Evolutionary conservation across 2,797 vertebrate species (phyloP).

Genomic region (Oceanodroma leucorhoa): DNA sequence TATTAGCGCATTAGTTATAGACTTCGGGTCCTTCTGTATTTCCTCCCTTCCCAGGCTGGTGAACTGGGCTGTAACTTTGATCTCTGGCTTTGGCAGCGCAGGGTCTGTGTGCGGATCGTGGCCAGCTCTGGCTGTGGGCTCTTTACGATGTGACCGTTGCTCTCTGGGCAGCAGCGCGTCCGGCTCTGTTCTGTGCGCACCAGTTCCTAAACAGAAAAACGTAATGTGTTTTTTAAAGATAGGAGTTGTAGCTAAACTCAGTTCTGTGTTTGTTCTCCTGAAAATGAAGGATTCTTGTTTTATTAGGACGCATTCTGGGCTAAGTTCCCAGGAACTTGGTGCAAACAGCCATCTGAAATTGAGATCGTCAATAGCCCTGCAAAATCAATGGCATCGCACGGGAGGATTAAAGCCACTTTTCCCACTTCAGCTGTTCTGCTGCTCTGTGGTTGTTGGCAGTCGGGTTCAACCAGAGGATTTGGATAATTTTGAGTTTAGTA

Average conservation of each 20-base stretch:
- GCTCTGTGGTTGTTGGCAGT: neutral
- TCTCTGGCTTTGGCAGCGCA: neutral
- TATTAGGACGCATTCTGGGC: neutral
- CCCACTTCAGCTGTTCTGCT: neutral
- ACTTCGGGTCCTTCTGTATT: neutral
- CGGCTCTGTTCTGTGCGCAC: neutral
- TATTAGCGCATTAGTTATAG: neutral
- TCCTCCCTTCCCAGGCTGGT: neutral
- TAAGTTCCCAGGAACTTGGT: neutral
- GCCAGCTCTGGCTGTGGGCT: neutral
- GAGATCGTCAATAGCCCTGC: neutral
- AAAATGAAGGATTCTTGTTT: neutral
- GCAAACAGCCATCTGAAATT: neutral
- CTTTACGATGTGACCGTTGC: neutral
- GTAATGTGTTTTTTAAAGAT: neutral
- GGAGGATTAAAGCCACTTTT: neutral
- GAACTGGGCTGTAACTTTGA: neutral
- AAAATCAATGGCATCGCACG: rapidly evolving
- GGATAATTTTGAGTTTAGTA: neutral
- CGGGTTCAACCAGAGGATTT: neutral
- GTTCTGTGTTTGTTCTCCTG: neutral
- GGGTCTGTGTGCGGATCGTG: rapidly evolving
- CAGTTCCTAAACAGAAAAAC: neutral
- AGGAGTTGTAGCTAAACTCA: neutral
- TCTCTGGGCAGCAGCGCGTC: neutral